Percentiles rank a stretch among this genome's conserved stretches.
Evolutionary conservation across 1,140 invertebrate species (phyloP).

Genomic region (Drosophila lacteicornis): DNA sequence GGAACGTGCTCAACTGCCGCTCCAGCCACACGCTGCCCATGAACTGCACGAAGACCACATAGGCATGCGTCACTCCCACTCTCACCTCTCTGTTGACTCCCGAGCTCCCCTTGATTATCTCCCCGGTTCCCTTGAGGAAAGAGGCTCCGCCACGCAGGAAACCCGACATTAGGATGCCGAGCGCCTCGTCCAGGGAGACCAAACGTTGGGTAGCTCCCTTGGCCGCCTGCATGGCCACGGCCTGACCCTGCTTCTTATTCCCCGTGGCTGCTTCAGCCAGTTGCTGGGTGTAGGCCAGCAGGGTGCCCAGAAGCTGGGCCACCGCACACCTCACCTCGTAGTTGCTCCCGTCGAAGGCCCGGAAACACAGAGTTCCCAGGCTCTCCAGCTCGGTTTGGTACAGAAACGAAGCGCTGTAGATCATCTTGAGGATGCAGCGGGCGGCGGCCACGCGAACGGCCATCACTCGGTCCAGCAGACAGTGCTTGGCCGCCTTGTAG

Average conservation of each 20-base stretch:
- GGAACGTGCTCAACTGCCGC: constrained; percentile 93
- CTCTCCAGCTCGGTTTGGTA: constrained; percentile 96
- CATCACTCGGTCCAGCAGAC: constrained; percentile 95
- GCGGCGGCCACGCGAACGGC: constrained; percentile 94
- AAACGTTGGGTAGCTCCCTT: constrained; percentile 84
- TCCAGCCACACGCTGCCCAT: constrained; percentile 98
- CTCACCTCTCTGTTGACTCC: constrained; percentile 97
- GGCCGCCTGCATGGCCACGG: constrained; percentile 52
- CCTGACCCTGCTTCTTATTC: constrained; percentile 58
- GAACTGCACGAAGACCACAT: constrained; percentile 96
- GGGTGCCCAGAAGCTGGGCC: constrained; percentile 94
- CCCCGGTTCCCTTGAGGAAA: constrained; percentile 96
- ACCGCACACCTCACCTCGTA: constrained; percentile 97
- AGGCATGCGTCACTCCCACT: constrained; percentile 97
- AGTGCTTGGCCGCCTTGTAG: constrained; percentile 94
- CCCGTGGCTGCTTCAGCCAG: constrained; percentile 60
- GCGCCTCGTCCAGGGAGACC: constrained; percentile 95
- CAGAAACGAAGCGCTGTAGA: constrained; percentile 94
- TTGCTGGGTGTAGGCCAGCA: constrained; percentile 91
- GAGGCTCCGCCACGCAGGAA: constrained; percentile 97
- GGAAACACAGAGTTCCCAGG: constrained; percentile 94
- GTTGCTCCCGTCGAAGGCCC: constrained; percentile 96
- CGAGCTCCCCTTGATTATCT: constrained; percentile 98
- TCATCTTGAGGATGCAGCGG: constrained; percentile 95
- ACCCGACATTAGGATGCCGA: constrained; percentile 96